phyloP scores from a whole-genome alignment of 1,140 invertebrate genomes.

The Dinothrombium tinctorium region DNA sequence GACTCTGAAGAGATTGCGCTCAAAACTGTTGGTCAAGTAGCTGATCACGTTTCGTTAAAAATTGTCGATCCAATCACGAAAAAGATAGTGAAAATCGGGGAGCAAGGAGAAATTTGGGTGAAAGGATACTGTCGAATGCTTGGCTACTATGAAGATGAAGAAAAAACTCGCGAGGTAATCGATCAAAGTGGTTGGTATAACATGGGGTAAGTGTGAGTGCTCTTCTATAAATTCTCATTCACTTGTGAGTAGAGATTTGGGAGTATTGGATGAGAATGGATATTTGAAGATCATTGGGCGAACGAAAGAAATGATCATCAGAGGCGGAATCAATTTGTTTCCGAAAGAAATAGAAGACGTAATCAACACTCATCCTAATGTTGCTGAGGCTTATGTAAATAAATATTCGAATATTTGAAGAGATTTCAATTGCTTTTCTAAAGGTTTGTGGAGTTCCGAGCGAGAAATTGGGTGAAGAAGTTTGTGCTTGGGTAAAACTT shows the following conservation, averaged over 20 bases:
- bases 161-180: constrained; percentile 48
- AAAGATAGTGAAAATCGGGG: too few relatives aligned
- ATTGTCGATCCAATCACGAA: too few relatives aligned
- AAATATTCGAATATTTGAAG: too few relatives aligned
- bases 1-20: too few relatives aligned
- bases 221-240: background rate
- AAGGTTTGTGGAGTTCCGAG: too few relatives aligned
- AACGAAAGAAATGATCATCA: constrained; percentile 20
- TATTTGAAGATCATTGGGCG: constrained; percentile 54
- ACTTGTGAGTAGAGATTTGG: constrained; percentile 41
- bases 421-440: too few relatives aligned
- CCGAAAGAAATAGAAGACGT: constrained; percentile 13
- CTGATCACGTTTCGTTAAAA: too few relatives aligned
- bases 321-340: constrained; percentile 15
- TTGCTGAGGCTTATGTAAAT: constrained; percentile 39
- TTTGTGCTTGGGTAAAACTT: too few relatives aligned
- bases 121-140: constrained; percentile 39
- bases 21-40: too few relatives aligned
- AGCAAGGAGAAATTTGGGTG: constrained; percentile 56
- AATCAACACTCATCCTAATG: constrained; percentile 36
- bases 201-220: background rate
- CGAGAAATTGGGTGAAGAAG: too few relatives aligned
- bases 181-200: constrained; percentile 21
- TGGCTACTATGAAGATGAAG: constrained; percentile 56
- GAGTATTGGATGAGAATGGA: constrained; percentile 42